These are phyloP conservation scores for Microcaecilia unicolor DNA, from an alignment of 2,797 vertebrate genomes.

Conservation along the genomic window DNA sequence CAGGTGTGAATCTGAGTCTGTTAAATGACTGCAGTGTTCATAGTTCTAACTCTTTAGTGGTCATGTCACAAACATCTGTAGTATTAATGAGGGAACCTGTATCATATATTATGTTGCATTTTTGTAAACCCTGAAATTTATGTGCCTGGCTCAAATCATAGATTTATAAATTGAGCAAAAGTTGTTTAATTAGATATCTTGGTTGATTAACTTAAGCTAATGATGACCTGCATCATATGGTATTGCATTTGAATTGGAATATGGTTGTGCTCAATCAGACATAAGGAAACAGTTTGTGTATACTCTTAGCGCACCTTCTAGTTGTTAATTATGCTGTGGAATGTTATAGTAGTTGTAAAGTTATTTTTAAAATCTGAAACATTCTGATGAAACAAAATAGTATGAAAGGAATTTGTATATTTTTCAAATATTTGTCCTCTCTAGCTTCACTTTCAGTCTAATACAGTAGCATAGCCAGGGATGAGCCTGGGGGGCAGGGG, in stretches of 20 bases:
- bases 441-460: too few species aligned
- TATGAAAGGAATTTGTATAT: too few species aligned
- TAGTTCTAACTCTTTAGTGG: not conserved
- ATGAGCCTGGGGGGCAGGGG: too few species aligned
- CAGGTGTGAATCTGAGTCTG: constrained; percentile 20
- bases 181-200: constrained; percentile 17
- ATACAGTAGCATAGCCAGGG: too few species aligned
- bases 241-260: constrained; percentile 21
- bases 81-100: constrained; percentile 9
- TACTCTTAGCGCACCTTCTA: constrained; percentile 6
- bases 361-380: too few species aligned
- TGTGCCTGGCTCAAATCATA: constrained; percentile 14
- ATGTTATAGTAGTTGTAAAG: too few species aligned
- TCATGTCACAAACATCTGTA: constrained; percentile 7
- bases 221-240: not conserved
- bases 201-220: constrained; percentile 10
- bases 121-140: constrained; percentile 1
- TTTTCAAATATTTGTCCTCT: too few species aligned
- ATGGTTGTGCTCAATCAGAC: not conserved
- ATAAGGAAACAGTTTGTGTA: constrained; percentile 6
- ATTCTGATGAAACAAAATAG: too few species aligned
- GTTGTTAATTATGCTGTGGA: too few species aligned
- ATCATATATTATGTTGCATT: not conserved
- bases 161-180: constrained; percentile 4
- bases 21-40: constrained; percentile 1